A percentile compares a stretch with the other conserved stretches of the same genome.
These are phyloP conservation scores for Acrossocheilus wenchowensis DNA, from an alignment of 2,797 vertebrate genomes.

Conservation along the genomic window DNA sequence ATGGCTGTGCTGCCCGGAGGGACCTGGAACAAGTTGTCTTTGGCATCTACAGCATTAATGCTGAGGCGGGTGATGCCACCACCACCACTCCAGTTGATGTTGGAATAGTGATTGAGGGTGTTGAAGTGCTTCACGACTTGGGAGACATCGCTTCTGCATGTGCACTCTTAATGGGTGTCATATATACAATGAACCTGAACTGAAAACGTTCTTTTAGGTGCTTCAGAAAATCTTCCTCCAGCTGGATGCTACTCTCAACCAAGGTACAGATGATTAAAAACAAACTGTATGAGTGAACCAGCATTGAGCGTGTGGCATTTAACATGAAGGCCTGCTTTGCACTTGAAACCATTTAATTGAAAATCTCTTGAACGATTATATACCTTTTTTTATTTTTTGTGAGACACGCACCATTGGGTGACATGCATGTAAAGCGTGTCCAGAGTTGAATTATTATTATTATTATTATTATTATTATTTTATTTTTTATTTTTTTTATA, in stretches of 20 bases:
- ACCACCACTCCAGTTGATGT: slow-evolving; percentile 7
- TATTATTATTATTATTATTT: too few species aligned
- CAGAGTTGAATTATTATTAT: background rate
- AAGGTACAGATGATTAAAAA: slow-evolving; percentile 37
- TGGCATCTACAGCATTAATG: too few species aligned
- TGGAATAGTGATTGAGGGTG: slow-evolving; percentile 31
- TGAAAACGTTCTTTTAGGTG: slow-evolving; percentile 32
- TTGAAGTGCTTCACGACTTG: slow-evolving; percentile 29
- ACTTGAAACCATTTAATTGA: background rate
- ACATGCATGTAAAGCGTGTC: background rate
- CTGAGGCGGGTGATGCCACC: too few species aligned
- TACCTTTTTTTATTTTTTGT: background rate
- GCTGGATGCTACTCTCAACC: slow-evolving; percentile 21
- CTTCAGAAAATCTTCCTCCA: slow-evolving; percentile 4
- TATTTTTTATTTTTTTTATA: background rate
- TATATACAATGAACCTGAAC: slow-evolving; percentile 40
- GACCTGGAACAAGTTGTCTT: too few species aligned
- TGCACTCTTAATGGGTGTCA: slow-evolving; percentile 34
- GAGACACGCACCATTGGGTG: background rate
- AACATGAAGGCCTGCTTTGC: background rate
- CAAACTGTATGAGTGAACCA: slow-evolving; percentile 7
- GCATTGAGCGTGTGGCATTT: background rate
- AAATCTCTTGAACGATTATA: background rate
- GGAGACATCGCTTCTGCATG: slow-evolving; percentile 12
- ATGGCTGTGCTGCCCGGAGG: too few species aligned